phyloP scores from a whole-genome alignment of 2,888 invertebrate species.

The Eupithecia abbreviata region DNA sequence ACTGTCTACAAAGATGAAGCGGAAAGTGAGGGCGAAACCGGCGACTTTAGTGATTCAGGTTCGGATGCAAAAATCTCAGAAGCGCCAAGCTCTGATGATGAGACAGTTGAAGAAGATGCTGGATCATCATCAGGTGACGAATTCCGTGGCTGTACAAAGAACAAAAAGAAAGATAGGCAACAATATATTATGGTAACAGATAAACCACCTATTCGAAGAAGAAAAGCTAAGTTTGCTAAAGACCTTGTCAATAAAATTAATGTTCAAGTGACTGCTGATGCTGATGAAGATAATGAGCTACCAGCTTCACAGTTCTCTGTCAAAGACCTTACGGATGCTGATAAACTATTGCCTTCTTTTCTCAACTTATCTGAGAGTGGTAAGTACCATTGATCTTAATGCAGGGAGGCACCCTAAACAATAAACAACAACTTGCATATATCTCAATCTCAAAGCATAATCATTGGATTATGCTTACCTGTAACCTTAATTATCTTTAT shows the following conservation, averaged over 20 bases:
- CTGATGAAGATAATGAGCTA: constrained; percentile 51
- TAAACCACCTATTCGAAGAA: constrained; percentile 37
- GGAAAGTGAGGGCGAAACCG: constrained; percentile 66
- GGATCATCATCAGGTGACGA: constrained; percentile 70
- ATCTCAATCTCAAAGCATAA: neutral
- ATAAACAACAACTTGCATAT: neutral
- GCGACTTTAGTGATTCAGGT: constrained; percentile 80
- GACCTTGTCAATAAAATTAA: constrained; percentile 62
- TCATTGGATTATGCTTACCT: neutral
- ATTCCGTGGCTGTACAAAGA: constrained; percentile 52
- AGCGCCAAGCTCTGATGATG: constrained; percentile 54
- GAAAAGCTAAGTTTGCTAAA: constrained; percentile 62
- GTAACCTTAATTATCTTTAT: neutral
- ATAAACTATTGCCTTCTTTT: constrained; percentile 74
- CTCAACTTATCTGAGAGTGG: constrained; percentile 81
- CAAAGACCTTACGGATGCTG: constrained; percentile 75
- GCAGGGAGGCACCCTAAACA: neutral
- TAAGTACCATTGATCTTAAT: constrained; percentile 47
- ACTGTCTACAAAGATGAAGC: constrained; percentile 73
- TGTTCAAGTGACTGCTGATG: constrained; percentile 52
- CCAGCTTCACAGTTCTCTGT: constrained; percentile 60
- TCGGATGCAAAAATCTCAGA: constrained; percentile 77
- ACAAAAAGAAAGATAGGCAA: constrained; percentile 21
- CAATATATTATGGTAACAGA: neutral
- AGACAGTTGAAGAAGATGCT: constrained; percentile 49